phyloP scores from a whole-genome alignment of 1,140 invertebrate genomes.

The Brachionus plicatilis region DNA sequence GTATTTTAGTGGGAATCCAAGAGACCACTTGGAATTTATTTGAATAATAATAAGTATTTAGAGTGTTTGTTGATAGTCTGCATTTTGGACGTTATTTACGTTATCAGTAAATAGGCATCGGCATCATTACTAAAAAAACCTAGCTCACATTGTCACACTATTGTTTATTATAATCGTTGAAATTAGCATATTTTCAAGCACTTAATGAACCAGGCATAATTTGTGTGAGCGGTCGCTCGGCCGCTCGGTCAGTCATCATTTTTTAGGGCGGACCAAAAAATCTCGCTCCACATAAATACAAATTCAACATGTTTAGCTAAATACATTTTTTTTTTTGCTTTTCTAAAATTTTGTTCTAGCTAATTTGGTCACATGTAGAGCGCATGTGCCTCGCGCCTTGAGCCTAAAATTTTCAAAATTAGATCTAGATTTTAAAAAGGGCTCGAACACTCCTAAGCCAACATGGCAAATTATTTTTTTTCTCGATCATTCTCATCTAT shows the following conservation, averaged over 20 bases:
- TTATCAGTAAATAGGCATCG: too few relatives aligned
- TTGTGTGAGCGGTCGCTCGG: background rate
- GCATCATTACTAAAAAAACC: too few relatives aligned
- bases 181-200: background rate
- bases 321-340: background rate
- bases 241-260: background rate
- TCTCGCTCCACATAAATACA: background rate
- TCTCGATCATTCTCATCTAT: too few relatives aligned
- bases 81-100: too few relatives aligned
- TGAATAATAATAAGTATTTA: too few relatives aligned
- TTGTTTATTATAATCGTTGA: background rate
- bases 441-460: background rate
- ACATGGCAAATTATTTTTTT: background rate
- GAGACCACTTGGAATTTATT: too few relatives aligned
- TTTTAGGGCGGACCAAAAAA: background rate
- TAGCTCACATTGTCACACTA: background rate
- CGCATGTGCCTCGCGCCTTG: too few relatives aligned
- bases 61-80: too few relatives aligned
- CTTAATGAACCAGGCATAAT: background rate
- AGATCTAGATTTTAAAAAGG: background rate
- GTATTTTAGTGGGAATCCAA: too few relatives aligned
- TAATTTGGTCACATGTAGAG: too few relatives aligned
- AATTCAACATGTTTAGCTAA: background rate
- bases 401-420: background rate
- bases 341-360: background rate